Base-by-base conservation (phyloP, 92 coral and sea anemone species). In the Zoanthus sansibaricus region DNA sequence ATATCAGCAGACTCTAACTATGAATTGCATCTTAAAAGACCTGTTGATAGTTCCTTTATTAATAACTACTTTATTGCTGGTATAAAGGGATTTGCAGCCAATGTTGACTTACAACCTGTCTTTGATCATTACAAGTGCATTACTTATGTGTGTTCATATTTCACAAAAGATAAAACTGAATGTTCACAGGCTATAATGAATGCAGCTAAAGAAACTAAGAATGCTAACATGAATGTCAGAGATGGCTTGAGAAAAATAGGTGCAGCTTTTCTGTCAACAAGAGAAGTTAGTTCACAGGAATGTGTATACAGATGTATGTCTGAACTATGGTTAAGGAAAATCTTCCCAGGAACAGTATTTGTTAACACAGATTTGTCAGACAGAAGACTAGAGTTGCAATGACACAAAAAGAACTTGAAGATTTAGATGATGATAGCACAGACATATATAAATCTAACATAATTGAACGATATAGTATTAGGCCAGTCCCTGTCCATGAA, bases 211-310 rank as follows among this genome's bases (percentile, higher is more conserved):
- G 87, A 90, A 87, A 89, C 90, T 20, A 77, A 71, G 72, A 76
- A 32, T 51, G 44, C 77, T 21, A 88, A 88, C 73, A 52, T 88
- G 79, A 88, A 62, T 83, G 51, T 88, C 32, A 62, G 73, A 85
- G 90, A 86, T 48, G 89, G 86, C 18, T 67, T 89, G 21, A 79
- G 75, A 77, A 89, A 89, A 86, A 82, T 87, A 66, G 71, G 71
- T 66, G 71, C 71, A 66, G 71, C 71, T 66, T 66, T 66, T 66
- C 71, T 66, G 71, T 91, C 92, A 2, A 84, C 87, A 59, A 83
- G 91, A 88, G 94, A 91, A 91, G 94, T 91, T 9, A 88, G 94
- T 49, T 79, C 94, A 21, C 94, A 91, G 82, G 92, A 91, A 78
- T 88, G 90, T 83, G 93, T 84, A 4, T 91, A 88, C 61, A 48